Percentiles rank a stretch among this genome's conserved stretches.
Conservation (phyloP, 2,888 invertebrate genomes). For the Diadegma fenestrale region DNA sequence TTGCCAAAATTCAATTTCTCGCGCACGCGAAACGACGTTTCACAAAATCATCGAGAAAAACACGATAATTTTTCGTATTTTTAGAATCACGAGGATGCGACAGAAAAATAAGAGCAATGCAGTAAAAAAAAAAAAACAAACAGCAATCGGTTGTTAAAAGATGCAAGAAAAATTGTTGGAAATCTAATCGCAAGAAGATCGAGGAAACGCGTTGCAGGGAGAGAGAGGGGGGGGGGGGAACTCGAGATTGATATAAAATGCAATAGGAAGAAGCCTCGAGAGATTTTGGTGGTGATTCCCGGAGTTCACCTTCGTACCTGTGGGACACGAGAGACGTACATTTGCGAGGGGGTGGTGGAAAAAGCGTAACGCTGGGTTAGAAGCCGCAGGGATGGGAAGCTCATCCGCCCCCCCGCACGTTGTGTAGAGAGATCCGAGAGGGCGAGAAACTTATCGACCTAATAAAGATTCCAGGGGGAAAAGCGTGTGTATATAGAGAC, state of each 20-base stretch:
- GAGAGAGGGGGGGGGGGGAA: background rate
- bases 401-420: background rate
- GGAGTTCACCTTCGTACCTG: conserved; percentile 47
- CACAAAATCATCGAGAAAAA: no score
- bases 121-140: background rate
- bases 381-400: conserved; percentile 56
- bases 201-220: background rate
- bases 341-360: background rate
- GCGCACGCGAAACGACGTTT: no score
- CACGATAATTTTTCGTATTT: no score
- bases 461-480: conserved; percentile 71
- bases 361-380: conserved; percentile 28
- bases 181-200: background rate
- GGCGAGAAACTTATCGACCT: conserved; percentile 67
- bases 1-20: no score
- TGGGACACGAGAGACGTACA: conserved; percentile 44
- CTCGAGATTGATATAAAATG: conserved; percentile 18
- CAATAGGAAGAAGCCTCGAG: conserved; percentile 24
- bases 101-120: no score
- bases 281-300: conserved; percentile 43
- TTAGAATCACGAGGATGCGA: no score
- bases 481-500: background rate
- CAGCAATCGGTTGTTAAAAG: background rate
- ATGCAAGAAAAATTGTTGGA: background rate
- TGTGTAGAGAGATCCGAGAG: conserved; percentile 31